Evolutionary conservation across 2,797 vertebrate genomes (phyloP).

Genomic region (Lophius americanus): DNA sequence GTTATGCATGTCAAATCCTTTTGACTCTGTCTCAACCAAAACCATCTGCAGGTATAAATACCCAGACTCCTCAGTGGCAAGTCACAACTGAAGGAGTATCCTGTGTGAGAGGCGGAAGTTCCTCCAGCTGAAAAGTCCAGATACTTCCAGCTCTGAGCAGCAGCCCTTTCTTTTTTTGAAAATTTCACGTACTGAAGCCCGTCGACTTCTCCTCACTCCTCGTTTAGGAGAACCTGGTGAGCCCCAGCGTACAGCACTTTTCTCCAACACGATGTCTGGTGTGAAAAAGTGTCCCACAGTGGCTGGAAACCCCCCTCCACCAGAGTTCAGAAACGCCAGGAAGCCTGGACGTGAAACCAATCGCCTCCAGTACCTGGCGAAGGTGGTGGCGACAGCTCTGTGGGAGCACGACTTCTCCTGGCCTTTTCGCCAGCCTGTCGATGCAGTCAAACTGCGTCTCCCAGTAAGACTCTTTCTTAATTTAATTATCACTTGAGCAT

Average conservation of each 20-base stretch:
- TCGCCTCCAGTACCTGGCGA: slow-evolving; percentile 91
- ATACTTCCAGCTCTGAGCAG: too few relatives aligned
- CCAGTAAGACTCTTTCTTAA: slow-evolving; percentile 85
- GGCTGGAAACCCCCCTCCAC: slow-evolving; percentile 89
- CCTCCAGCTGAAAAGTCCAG: too few relatives aligned
- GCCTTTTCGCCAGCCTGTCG: slow-evolving; percentile 94
- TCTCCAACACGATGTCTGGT: slow-evolving; percentile 56
- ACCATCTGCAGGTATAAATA: too few relatives aligned
- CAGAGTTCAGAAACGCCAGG: slow-evolving; percentile 84
- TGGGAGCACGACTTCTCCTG: slow-evolving; percentile 93
- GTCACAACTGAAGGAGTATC: too few relatives aligned
- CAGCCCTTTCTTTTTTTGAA: too few relatives aligned
- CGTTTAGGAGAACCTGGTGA: slow-evolving; percentile 66
- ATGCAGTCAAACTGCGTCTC: slow-evolving; percentile 87
- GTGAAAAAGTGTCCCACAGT: slow-evolving; percentile 61
- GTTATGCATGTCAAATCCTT: too few relatives aligned
- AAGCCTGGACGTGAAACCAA: slow-evolving; percentile 87
- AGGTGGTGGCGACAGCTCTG: slow-evolving; percentile 86
- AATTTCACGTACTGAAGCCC: neutral
- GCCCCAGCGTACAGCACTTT: slow-evolving; percentile 12
- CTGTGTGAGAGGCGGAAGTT: too few relatives aligned
- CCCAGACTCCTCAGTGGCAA: too few relatives aligned
- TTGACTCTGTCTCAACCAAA: too few relatives aligned
- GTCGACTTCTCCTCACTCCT: slow-evolving; percentile 7
- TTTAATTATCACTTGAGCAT: neutral